These are phyloP conservation scores for Threskiornis aethiopicus DNA, from an alignment of 2,797 vertebrate genomes.

Conservation along the genomic window DNA sequence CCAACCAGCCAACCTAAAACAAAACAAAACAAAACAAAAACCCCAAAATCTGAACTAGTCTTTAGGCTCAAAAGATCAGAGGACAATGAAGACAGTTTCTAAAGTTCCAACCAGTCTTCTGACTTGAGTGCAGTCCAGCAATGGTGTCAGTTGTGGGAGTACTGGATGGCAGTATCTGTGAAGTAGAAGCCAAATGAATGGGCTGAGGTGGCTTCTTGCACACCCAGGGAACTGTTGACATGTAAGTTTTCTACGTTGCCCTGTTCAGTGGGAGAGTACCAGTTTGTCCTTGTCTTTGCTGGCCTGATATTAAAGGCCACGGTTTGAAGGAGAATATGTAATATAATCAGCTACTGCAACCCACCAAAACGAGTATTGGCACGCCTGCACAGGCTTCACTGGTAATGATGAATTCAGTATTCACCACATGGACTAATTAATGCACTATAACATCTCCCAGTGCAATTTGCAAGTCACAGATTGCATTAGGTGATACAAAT, in stretches of 20 bases:
- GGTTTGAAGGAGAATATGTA: slow-evolving; percentile 63
- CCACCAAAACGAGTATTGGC: slow-evolving; percentile 79
- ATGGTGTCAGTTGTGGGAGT: neutral
- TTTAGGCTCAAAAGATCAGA: neutral
- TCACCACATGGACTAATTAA: slow-evolving; percentile 83
- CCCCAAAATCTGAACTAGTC: neutral
- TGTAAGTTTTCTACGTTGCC: neutral
- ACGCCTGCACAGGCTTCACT: slow-evolving; percentile 72
- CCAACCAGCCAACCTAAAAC: neutral
- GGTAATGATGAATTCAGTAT: slow-evolving; percentile 81
- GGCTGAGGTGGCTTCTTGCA: neutral
- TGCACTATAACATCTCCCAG: slow-evolving; percentile 79
- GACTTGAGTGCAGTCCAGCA: neutral
- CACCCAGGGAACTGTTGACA: neutral
- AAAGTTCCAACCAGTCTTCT: neutral
- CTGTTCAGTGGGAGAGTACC: neutral
- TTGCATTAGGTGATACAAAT: slow-evolving; percentile 86
- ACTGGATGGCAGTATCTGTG: neutral
- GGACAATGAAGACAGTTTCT: neutral
- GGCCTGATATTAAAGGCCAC: slow-evolving; percentile 54
- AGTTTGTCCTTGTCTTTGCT: slow-evolving; percentile 49
- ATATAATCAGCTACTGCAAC: slow-evolving; percentile 70
- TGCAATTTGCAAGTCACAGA: slow-evolving; percentile 85
- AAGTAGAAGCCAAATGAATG: neutral
- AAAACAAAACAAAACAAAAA: neutral